Evolutionary conservation across 2,797 vertebrate species (phyloP).

Genomic region (Corythornis leucogaster): DNA sequence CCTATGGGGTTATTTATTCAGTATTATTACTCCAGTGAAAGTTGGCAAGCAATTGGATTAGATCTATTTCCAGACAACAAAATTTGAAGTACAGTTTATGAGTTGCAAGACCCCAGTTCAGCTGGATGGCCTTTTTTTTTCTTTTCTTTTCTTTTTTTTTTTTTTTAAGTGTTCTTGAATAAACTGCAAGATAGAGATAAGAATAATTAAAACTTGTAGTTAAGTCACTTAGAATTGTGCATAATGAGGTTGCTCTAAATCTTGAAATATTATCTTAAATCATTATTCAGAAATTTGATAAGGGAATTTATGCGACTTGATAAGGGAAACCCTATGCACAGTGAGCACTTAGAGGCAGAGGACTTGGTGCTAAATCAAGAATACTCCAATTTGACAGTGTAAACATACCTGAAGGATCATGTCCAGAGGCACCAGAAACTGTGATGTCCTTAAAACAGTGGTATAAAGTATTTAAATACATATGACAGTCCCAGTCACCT

Average conservation of each 20-base stretch:
- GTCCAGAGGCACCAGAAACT: background rate
- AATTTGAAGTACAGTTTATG: background rate
- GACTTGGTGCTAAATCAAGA: background rate
- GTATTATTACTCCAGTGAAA: conserved; percentile 22
- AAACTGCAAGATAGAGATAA: background rate
- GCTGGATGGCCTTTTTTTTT: background rate
- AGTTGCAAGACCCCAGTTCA: background rate
- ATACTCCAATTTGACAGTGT: background rate
- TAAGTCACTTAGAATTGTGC: background rate
- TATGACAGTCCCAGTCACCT: background rate
- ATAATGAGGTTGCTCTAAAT: conserved; percentile 18
- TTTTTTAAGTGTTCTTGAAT: background rate
- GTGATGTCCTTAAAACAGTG: background rate
- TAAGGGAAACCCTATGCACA: background rate
- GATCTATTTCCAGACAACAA: conserved; percentile 2
- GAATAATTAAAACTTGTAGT: conserved; percentile 30
- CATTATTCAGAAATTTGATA: background rate
- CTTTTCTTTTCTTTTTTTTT: background rate
- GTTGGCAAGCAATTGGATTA: conserved; percentile 26
- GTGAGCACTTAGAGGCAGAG: background rate
- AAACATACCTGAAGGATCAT: accelerated
- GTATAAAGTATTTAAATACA: background rate
- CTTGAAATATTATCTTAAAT: conserved; percentile 35
- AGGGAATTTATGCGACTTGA: too few relatives aligned
- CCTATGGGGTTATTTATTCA: conserved; percentile 36